phyloP scores from a whole-genome alignment of 2,888 invertebrate genomes.

The Zaprionus obscuricornis region DNA sequence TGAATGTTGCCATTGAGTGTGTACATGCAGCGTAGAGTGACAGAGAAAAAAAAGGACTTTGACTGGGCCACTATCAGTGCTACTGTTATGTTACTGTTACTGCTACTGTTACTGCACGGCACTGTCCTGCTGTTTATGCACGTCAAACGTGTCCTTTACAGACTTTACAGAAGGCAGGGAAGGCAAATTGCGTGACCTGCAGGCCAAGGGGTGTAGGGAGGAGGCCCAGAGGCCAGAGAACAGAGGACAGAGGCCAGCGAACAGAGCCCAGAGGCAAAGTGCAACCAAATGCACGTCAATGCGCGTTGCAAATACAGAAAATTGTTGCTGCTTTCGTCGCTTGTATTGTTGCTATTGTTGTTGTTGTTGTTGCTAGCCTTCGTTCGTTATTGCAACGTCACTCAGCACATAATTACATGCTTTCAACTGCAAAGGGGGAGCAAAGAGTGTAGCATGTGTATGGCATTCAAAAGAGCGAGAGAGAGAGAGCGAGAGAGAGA shows the following conservation, averaged over 20 bases:
- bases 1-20: no score
- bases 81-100: no score
- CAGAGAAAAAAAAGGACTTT: slow-evolving; percentile 1
- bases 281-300: slow-evolving; percentile 28
- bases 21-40: no score
- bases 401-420: neutral
- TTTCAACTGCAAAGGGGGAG: neutral
- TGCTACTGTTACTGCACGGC: no score
- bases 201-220: neutral
- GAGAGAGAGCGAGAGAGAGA: neutral
- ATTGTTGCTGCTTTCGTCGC: no score
- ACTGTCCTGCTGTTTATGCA: slow-evolving; percentile 23
- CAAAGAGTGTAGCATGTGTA: no score
- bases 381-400: slow-evolving; percentile 21
- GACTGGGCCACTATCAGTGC: neutral
- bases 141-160: slow-evolving; percentile 67
- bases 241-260: no score
- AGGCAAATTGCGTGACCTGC: neutral
- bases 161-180: neutral
- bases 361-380: no score
- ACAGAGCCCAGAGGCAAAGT: slow-evolving; percentile 24
- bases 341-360: neutral
- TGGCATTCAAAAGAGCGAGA: neutral
- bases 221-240: no score
- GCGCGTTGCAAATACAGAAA: neutral